Conservation (phyloP, 2,113 vertebrate species). For the Psittacula cyanocephala region DNA sequence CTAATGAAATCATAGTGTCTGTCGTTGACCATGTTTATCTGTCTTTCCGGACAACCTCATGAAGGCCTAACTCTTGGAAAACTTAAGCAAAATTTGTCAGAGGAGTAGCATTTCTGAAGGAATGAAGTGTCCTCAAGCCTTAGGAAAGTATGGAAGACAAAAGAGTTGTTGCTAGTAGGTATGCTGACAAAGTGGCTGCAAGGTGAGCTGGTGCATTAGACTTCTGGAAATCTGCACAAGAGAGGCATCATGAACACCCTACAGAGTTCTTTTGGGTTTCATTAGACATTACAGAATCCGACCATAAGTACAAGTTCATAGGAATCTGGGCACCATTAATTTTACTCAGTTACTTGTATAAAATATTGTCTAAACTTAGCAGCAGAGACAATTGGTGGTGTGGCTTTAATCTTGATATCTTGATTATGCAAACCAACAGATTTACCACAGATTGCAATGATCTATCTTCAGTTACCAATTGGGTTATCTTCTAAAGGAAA, state of each 20-base stretch:
- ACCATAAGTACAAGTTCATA: not conserved
- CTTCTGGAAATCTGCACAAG: not conserved
- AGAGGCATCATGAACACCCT: not conserved
- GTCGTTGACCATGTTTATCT: not conserved
- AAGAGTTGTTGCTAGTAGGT: not conserved
- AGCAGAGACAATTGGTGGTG: not conserved
- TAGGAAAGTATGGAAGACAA: not conserved
- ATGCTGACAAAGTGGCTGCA: not conserved
- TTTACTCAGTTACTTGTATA: not conserved
- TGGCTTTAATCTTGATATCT: not conserved
- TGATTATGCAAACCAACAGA: not conserved
- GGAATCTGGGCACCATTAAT: not conserved
- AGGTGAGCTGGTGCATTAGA: not conserved
- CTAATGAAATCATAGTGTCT: not conserved
- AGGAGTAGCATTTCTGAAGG: not conserved
- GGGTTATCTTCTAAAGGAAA: not conserved
- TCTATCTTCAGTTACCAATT: not conserved
- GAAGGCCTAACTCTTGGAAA: not conserved
- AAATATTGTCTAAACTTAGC: not conserved
- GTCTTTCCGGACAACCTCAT: not conserved
- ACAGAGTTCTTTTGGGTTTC: not conserved
- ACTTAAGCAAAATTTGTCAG: not conserved
- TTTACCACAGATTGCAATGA: not conserved
- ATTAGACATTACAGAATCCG: not conserved
- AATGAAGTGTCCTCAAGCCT: not conserved